Evolutionary conservation across 2,888 invertebrate genomes (phyloP), one percentile per base, ranked within the genome.

Genomic region (Siphlonurus alternatus): DNA sequence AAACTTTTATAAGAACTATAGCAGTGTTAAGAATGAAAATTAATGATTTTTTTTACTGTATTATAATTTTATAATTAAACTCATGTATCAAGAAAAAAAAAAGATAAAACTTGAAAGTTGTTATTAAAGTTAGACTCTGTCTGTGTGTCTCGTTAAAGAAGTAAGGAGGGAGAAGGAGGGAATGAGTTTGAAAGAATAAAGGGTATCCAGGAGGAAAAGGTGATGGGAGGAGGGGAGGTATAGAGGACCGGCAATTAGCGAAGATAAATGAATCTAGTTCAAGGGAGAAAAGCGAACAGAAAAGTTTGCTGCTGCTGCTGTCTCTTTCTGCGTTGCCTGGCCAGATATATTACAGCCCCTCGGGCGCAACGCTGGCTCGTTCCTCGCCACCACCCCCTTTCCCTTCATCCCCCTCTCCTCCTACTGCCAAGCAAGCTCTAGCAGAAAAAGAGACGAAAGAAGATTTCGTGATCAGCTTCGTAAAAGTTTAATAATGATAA

Each of bases 131-230:
- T 38, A 38, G 38, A 38, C 38, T 38, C 38, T 38, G 38, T 38
- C 38, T 38, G 38, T 38, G 38, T 38, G 38, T 38, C 38, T 38
- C 38, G 38, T 38, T 38, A 38, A 38, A 38, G 38, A 38, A 38
- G 15, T 5, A 38, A 38, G 38, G 5, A 38, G 15, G 38, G 38
- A 38, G 38, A 38, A 38, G 38, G 7, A 38, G 56, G 56, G 19
- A 56, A 56, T 56, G 56, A 56, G 56, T 56, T 56, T 56, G 56
- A 56, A 56, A 56, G 56, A 56, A 56, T 56, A 56, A 56, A 56
- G 56, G 56, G 56, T 56, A 56, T 10, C 56, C 56, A 56, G 56
- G 56, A 56, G 56, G 56, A 56, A 56, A 56, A 56, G 56, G 56
- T 56, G 56, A 56, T 56, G 56, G 56, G 56, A 18, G 56, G 56